These are phyloP conservation scores for Radopholus similis DNA, from an alignment of 1,140 invertebrate species.

Conservation along the genomic window DNA sequence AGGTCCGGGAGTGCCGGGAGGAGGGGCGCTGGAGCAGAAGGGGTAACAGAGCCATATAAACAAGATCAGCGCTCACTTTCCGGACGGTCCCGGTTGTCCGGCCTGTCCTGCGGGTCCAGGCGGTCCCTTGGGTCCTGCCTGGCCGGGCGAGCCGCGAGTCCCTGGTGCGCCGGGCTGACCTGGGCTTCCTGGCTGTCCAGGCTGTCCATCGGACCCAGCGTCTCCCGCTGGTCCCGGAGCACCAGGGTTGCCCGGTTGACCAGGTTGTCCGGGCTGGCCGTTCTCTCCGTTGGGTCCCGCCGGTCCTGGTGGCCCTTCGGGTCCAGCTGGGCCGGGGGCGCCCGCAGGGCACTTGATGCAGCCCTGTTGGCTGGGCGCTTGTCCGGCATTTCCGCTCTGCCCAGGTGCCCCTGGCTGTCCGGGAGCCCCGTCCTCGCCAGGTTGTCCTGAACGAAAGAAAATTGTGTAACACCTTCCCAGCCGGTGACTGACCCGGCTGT, in stretches of 20 bases:
- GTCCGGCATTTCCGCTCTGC: conserved; percentile 3
- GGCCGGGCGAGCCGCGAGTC: background rate
- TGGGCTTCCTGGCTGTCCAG: conserved; percentile 5
- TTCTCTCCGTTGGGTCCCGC: background rate
- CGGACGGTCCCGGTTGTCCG: conserved; percentile 13
- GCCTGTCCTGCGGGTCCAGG: background rate
- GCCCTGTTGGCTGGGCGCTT: background rate
- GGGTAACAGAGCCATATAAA: background rate
- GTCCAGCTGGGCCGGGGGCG: conserved; percentile 23
- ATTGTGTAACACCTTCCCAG: too few species aligned
- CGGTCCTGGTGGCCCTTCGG: conserved; percentile 6
- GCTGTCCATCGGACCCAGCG: conserved; percentile 18
- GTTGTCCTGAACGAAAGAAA: background rate
- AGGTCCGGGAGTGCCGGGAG: conserved; percentile 8
- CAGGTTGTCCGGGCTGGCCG: conserved; percentile 19
- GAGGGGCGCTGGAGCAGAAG: background rate
- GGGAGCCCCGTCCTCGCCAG: conserved; percentile 13
- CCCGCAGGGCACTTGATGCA: conserved; percentile 31
- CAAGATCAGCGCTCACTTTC: background rate
- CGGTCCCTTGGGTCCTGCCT: conserved; percentile 26
- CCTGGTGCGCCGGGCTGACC: conserved; percentile 17
- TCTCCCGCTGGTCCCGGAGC: conserved; percentile 26
- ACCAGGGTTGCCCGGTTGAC: conserved; percentile 21
- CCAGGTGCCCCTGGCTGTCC: conserved; percentile 14
- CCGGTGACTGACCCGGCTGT: too few species aligned